Percentiles rank a stretch among this genome's conserved stretches.
Conservation (phyloP, 2,888 invertebrate genomes). For the Agrotis clavis region DNA sequence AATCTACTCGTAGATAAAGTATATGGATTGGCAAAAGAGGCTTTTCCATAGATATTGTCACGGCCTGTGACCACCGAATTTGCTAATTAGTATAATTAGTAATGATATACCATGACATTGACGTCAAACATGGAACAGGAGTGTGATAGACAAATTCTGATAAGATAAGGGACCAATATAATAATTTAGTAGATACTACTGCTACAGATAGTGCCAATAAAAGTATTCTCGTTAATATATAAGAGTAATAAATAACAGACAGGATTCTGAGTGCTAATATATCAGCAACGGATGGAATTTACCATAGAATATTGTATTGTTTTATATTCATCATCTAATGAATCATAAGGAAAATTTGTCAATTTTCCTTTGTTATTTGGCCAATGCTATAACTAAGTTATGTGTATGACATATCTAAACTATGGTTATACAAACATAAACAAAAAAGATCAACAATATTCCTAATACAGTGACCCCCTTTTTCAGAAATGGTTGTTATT, state of each 20-base stretch:
- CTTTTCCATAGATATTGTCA: neutral
- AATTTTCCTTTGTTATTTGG: too few species aligned
- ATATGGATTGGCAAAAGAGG: neutral
- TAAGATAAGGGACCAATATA: conserved; percentile 36
- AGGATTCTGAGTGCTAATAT: neutral
- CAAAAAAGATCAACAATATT: too few species aligned
- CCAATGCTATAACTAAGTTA: too few species aligned
- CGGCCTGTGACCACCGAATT: neutral
- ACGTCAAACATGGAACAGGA: conserved; percentile 23
- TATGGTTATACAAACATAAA: too few species aligned
- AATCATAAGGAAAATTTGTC: too few species aligned
- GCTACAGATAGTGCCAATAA: neutral
- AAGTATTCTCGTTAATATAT: too few species aligned
- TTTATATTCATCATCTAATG: too few species aligned
- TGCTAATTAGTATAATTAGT: conserved; percentile 21
- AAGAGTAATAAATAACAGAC: neutral
- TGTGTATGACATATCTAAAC: too few species aligned
- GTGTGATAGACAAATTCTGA: conserved; percentile 17
- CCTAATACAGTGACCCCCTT: too few species aligned
- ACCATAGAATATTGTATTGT: neutral
- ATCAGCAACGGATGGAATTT: neutral
- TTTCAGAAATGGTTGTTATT: too few species aligned
- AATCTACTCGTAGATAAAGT: too few species aligned
- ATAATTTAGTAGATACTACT: conserved; percentile 10
- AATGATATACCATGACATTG: conserved; percentile 30